Percentiles rank a stretch among this genome's conserved stretches.
Conservation (phyloP, 2,888 invertebrate species). For the Byasa hedistus region DNA sequence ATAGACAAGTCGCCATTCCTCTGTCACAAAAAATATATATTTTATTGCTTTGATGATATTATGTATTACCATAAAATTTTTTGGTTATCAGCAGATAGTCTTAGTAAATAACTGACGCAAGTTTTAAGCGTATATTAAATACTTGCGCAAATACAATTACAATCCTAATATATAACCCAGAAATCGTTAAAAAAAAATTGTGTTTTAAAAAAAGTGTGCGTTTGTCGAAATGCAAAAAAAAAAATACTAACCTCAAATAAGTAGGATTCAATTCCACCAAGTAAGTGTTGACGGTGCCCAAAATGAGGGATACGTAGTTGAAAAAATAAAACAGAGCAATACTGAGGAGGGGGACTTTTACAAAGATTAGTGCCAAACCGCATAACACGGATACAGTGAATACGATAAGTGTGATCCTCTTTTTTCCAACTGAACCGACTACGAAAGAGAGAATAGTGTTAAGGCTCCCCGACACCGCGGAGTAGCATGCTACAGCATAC, state of each 20-base stretch:
- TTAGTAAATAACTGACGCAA: too few species aligned
- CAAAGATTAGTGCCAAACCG: slow-evolving; percentile 52
- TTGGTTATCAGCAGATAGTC: too few species aligned
- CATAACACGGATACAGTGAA: slow-evolving; percentile 46
- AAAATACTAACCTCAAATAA: slow-evolving; percentile 53
- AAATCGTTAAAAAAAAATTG: too few species aligned
- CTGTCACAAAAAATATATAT: slow-evolving; percentile 41
- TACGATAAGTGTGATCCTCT: slow-evolving; percentile 49
- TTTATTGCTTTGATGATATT: too few species aligned
- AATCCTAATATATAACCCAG: too few species aligned
- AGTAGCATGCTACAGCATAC: slow-evolving; percentile 63
- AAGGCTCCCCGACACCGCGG: slow-evolving; percentile 46
- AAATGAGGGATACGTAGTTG: slow-evolving; percentile 56
- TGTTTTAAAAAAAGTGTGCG: too few species aligned
- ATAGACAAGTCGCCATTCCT: slow-evolving; percentile 67
- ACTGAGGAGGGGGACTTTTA: slow-evolving; percentile 55
- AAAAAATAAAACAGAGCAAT: slow-evolving; percentile 59
- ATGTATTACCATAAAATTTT: too few species aligned
- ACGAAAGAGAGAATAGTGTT: slow-evolving; percentile 56
- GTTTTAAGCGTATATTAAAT: too few species aligned
- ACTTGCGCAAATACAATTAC: too few species aligned
- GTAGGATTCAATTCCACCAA: slow-evolving; percentile 68
- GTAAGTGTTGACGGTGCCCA: slow-evolving; percentile 64
- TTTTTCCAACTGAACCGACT: slow-evolving; percentile 56
- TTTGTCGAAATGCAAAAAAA: too few species aligned